Conservation (phyloP, 2,888 invertebrate genomes). For the Endotricha flammealis region DNA sequence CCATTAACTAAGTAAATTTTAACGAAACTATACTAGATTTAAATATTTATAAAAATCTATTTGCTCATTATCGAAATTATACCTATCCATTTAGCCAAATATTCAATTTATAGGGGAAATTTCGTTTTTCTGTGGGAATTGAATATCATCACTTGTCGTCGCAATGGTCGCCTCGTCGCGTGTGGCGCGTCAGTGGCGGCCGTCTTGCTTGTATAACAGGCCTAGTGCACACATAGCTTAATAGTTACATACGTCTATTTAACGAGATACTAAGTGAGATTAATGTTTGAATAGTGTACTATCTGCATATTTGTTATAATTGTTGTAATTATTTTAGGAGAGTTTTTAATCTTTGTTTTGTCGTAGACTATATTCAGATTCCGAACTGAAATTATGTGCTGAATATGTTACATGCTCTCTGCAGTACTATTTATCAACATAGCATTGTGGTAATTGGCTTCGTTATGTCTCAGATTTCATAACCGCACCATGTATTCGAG, state of each 20-base stretch:
- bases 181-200: background rate
- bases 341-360: slow-evolving; percentile 73
- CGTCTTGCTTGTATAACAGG: slow-evolving; percentile 34
- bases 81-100: slow-evolving; percentile 59
- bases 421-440: slow-evolving; percentile 30
- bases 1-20: slow-evolving; percentile 72
- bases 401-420: slow-evolving; percentile 42
- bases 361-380: slow-evolving; percentile 53
- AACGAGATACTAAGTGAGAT: slow-evolving; percentile 72
- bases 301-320: slow-evolving; percentile 72
- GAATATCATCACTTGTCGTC: background rate
- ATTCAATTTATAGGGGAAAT: slow-evolving; percentile 27
- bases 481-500: slow-evolving; percentile 24
- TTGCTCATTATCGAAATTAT: slow-evolving; percentile 74
- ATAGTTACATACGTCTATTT: slow-evolving; percentile 52
- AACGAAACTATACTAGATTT: slow-evolving; percentile 56
- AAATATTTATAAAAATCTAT: slow-evolving; percentile 62
- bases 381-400: slow-evolving; percentile 51
- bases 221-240: slow-evolving; percentile 49
- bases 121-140: slow-evolving; percentile 7
- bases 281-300: slow-evolving; percentile 61
- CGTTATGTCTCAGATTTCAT: slow-evolving; percentile 32
- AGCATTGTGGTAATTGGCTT: slow-evolving; percentile 36
- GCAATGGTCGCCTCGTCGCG: background rate
- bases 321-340: slow-evolving; percentile 75